Base-by-base conservation (phyloP, 2,797 vertebrate species). In the Zalophus californianus region DNA sequence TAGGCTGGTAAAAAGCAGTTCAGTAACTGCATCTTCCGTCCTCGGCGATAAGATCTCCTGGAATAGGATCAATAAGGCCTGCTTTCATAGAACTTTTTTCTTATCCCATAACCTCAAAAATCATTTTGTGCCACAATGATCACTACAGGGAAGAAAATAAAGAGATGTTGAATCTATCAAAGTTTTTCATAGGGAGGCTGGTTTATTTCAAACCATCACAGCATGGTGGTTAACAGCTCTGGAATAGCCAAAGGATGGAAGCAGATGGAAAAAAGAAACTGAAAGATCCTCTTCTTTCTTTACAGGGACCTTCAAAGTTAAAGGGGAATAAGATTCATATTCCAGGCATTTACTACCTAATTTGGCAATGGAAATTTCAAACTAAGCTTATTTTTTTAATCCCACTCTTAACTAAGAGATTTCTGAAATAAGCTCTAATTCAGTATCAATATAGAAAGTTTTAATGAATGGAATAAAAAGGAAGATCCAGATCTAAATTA, bases 1-100 rank as follows among this genome's bases (percentile, higher is more conserved):
- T 54, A 95, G 96, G 96, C 92, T 97, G 84, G 87, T 97, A 98
- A 98, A 98, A 98, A 96, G 92, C 92, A 92, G 96, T 73, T 97
- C 94, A 88, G 97, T 60, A 97, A 77, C 68, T 14, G n/a, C 64
- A 86, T 94, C 95, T 11, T 35, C 97, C 78, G 32, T 87, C 90
- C 95, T 96, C 56, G 3, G 89, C 0, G 77, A 97, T 97, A 97
- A 98, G 97, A 97, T 97, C 95, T 97, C 90, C 96, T 96, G 93
- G 93, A 97, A 97, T 35, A 97, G 97, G 98, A 98, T 98, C 98
- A 98, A 94, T 98, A 98, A 98, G 92, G 94, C 75, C 97, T 98
- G 88, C 85, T 96, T 94, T 97, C 98, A 98, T 3, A 89, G 83
- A 79, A 98, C 38, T 96, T 97, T 97, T 98, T 98, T 96, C 91